phyloP scores from a whole-genome alignment of 2,113 vertebrate species.

The Malurus melanocephalus region DNA sequence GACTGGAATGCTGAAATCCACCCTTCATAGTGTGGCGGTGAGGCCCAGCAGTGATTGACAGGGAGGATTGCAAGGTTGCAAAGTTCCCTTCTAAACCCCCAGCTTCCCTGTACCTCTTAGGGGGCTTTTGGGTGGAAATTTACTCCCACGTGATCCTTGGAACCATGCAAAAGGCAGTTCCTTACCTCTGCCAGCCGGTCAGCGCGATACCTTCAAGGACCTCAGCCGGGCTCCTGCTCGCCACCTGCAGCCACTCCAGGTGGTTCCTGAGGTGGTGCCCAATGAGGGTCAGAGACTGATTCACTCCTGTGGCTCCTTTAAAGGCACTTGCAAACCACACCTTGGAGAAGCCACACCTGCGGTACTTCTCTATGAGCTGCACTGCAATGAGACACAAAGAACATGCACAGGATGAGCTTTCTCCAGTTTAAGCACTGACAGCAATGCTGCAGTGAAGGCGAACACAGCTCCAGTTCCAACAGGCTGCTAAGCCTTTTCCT shows the following conservation, averaged over 20 bases:
- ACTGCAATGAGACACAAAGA: slow-evolving; percentile 63
- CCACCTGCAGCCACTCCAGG: slow-evolving; percentile 86
- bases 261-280: slow-evolving; percentile 90
- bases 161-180: not conserved
- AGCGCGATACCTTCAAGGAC: slow-evolving; percentile 83
- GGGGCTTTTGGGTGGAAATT: not conserved
- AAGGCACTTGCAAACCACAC: slow-evolving; percentile 94
- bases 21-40: fast-evolving
- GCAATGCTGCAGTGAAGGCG: not conserved
- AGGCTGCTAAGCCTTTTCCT: not conserved
- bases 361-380: slow-evolving; percentile 84
- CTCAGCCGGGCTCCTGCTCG: slow-evolving; percentile 50
- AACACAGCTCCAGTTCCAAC: not conserved
- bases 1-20: not conserved
- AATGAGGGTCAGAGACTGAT: slow-evolving; percentile 78
- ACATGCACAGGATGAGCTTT: not conserved
- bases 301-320: slow-evolving; percentile 88
- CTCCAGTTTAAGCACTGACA: not conserved
- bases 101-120: not conserved
- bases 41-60: not conserved
- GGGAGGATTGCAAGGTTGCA: not conserved
- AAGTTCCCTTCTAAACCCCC: not conserved
- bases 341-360: slow-evolving; percentile 77
- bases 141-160: not conserved
- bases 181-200: slow-evolving; percentile 95